These are phyloP conservation scores for Cosmia pyralina DNA, from an alignment of 2,888 invertebrate genomes.

Conservation along the genomic window DNA sequence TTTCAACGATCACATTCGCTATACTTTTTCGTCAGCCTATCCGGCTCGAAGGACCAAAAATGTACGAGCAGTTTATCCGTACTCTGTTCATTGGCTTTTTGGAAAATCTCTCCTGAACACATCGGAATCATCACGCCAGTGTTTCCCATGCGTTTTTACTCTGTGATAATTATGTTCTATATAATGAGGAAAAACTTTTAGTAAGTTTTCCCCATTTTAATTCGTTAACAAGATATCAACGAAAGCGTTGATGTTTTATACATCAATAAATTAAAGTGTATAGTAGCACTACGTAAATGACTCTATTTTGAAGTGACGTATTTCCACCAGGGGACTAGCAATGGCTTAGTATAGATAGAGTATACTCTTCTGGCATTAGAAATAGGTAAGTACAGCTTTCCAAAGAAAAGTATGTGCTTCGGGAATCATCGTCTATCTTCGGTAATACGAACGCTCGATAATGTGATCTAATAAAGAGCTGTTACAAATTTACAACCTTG, in stretches of 20 bases:
- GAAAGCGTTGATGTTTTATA: conserved; percentile 6
- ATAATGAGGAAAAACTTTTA: conserved; percentile 1
- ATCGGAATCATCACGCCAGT: neutral
- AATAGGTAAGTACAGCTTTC: neutral
- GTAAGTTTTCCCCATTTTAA: neutral
- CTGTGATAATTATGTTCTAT: neutral
- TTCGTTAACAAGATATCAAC: conserved; percentile 6
- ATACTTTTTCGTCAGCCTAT: neutral
- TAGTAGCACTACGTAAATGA: conserved; percentile 4
- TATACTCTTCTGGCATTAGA: neutral
- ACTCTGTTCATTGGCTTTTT: neutral
- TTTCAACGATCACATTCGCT: neutral
- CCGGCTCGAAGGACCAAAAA: no score
- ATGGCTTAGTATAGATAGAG: no score
- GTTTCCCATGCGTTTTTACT: no score
- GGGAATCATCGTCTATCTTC: neutral
- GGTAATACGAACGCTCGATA: neutral
- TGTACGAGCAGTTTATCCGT: no score
- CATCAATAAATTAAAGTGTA: neutral
- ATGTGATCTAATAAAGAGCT: neutral
- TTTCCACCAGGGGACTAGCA: neutral
- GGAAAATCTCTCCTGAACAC: neutral
- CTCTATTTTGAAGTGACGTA: neutral
- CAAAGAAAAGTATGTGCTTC: neutral
- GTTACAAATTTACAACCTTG: neutral